Evolutionary conservation across 2,797 vertebrate species (phyloP), one percentile per base, ranked within the genome.

Genomic region (Nasua narica): DNA sequence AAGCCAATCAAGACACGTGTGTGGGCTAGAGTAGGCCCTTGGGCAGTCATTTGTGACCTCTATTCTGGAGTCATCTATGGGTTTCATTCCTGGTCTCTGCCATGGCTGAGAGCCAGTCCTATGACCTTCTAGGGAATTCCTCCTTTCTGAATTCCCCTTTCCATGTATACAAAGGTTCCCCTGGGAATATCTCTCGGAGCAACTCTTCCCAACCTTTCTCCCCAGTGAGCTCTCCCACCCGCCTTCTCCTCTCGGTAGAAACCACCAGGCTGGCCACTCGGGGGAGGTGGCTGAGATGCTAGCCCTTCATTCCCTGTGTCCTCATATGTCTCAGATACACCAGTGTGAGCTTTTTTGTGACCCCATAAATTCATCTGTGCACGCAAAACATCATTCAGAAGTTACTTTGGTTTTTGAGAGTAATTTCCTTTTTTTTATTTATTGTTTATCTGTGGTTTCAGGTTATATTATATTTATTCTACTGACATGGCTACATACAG

Each of bases 361-460:
- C 32, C 21, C 3, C 72, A 15, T 5, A 46, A 23, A 25, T 74
- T 90, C 10, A 14, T 56, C 65, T 58, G 37, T 69, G 54, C 16
- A 37, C 58, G 65, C 37, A 92, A 67, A 65, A 40, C 13, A 56
- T 67, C 65, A 25, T n/a, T 92, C 32, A 78, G 50, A 54, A 78
- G 13, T 89, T 78, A 69, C 4, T 76, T 35, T 85, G 74, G 58
- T 56, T 70, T 96, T 92, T 48, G 60, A 86, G 86, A 52, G 50
- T 52, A 48, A 43, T 43, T 43, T 43, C 7, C 43, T 69, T 86
- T 16, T 82, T 77, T 2, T 48, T 78, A 43, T 89, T 6, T 54
- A 69, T 69, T 67, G 3, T 16, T 43, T 58, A 21, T 35, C 87
- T 69, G 60, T 69, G 5, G 29, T 58, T 96, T 84, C 23, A 87